Base-by-base conservation (phyloP, 2,113 vertebrate genomes). In the Onychorhynchus coronatus region DNA sequence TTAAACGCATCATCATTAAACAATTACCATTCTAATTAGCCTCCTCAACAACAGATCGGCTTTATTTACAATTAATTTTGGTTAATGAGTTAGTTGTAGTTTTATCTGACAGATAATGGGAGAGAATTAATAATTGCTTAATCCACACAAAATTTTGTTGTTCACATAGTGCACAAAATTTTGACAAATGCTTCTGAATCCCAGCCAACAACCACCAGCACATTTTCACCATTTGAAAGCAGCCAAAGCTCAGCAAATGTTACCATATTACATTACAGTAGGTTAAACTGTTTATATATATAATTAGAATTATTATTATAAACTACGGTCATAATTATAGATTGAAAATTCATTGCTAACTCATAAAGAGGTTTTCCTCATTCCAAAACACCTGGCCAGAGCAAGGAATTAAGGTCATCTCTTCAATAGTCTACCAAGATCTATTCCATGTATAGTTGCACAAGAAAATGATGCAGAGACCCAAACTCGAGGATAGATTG, bases 11-110 rank as follows among this genome's bases (percentile, higher is more conserved):
- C 85, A 77, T 90, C 88, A 85, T 65, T 67, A 68, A 53, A 53
- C 78, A 97, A 98, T 97, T 97, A 95, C 59, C 6, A 3, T 55
- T 96, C 91, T 94, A 96, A 97, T 97, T 97, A 95, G 91, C 65
- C 53, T 85, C 66, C 61, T 93, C 89, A 85, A 97, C 92, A 96
- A 97, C 92, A 96, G 84, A 93, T 86, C 37, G 42, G 86, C 86
- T 97, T 97, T 97, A 96, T 97, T 97, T 98, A 96, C 55, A 22
- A 97, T 97, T 96, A 41, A 50, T 95, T 97, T 97, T 93, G 58
- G 76, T 89, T 95, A 97, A 98, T 98, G 95, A 98, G 90, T 95
- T 97, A 98, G 96, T 96, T 97, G 96, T 94, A 91, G 86, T 97
- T 98, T 97, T 90, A 95, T 90, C 96, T 96, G 88, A 96, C 13